A percentile compares a stretch with the other conserved stretches of the same genome.
These are phyloP conservation scores for Platyura marginata DNA, from an alignment of 1,140 invertebrate species.

Conservation along the genomic window DNA sequence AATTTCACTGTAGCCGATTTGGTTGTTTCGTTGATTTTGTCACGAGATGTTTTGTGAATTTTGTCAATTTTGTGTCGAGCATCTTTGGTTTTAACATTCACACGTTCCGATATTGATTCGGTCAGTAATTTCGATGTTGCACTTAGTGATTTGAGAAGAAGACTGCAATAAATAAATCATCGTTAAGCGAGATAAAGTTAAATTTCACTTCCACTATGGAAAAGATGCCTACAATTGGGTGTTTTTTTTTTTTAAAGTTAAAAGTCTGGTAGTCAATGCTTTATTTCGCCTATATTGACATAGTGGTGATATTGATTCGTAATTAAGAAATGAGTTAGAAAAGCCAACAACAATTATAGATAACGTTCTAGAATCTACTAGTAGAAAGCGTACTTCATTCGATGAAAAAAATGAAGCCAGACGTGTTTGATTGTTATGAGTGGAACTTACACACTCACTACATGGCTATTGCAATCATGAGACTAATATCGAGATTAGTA, in stretches of 20 bases:
- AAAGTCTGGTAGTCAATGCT: conserved; percentile 2
- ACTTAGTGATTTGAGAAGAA: conserved; percentile 18
- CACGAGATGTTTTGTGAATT: conserved; percentile 18
- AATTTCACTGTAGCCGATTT: conserved; percentile 13
- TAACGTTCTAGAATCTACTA: no score
- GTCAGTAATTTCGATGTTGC: conserved; percentile 19
- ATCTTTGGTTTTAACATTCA: conserved; percentile 15
- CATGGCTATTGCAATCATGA: no score
- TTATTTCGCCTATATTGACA: neutral
- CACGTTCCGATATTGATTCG: conserved; percentile 20
- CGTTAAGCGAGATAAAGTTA: neutral
- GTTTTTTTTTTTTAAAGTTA: conserved; percentile 3
- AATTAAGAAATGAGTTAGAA: conserved; percentile 10
- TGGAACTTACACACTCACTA: no score
- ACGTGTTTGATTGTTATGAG: no score
- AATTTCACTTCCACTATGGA: neutral
- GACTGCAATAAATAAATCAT: conserved; percentile 10
- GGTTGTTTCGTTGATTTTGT: conserved; percentile 14
- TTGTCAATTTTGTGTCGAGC: conserved; percentile 19
- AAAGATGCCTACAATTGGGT: conserved; percentile 7
- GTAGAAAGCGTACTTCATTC: no score
- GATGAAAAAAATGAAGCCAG: no score
- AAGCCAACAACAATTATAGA: conserved; percentile 21
- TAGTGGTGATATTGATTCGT: neutral
- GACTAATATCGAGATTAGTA: no score